These are phyloP conservation scores for Sesamia inferens DNA, from an alignment of 2,888 invertebrate species.

Conservation along the genomic window DNA sequence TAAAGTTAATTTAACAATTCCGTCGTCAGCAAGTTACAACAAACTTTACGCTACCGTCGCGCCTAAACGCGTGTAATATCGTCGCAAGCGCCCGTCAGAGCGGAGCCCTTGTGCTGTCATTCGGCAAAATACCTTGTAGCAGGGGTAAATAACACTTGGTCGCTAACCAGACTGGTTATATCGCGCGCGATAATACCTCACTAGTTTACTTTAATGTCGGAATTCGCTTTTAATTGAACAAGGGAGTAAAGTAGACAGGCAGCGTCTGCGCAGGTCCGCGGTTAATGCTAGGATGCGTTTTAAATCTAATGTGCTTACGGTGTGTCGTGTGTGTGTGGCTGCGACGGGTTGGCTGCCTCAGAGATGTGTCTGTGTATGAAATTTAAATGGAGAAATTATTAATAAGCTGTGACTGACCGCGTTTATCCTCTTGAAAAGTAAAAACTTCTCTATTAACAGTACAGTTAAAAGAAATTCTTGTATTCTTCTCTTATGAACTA, in stretches of 20 bases:
- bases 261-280: slow-evolving; percentile 3
- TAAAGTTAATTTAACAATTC: neutral
- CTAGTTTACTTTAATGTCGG: slow-evolving; percentile 52
- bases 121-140: slow-evolving; percentile 53
- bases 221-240: slow-evolving; percentile 59
- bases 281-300: slow-evolving; percentile 25
- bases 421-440: neutral
- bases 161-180: slow-evolving; percentile 54
- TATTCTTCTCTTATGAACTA: too few species aligned
- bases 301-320: slow-evolving; percentile 40
- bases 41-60: slow-evolving; percentile 36
- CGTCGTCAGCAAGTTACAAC: slow-evolving; percentile 4
- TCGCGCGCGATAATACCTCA: slow-evolving; percentile 32
- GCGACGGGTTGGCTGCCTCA: slow-evolving; percentile 15
- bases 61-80: slow-evolving; percentile 57
- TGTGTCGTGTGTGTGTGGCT: slow-evolving; percentile 5
- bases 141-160: slow-evolving; percentile 60
- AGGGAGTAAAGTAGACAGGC: slow-evolving; percentile 32
- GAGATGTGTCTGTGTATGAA: slow-evolving; percentile 19
- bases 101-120: slow-evolving; percentile 66
- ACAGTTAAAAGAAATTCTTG: too few species aligned
- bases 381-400: neutral
- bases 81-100: slow-evolving; percentile 57
- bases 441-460: too few species aligned
- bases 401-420: neutral